These are phyloP conservation scores for Zeuzera pyrina DNA, from an alignment of 2,888 invertebrate genomes.

Conservation along the genomic window DNA sequence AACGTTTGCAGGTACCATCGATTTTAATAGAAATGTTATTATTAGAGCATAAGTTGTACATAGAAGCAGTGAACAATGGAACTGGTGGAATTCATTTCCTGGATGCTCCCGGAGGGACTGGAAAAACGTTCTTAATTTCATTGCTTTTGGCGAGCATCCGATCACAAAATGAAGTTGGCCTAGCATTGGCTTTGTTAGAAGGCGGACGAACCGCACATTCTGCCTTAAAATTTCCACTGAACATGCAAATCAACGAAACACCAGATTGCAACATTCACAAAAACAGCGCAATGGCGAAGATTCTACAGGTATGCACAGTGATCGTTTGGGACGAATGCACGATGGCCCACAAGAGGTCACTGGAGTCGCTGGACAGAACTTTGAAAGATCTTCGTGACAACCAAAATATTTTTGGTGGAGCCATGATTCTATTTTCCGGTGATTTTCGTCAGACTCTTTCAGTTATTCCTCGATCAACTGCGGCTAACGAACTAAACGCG, in stretches of 20 bases:
- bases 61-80: no score
- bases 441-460: no score
- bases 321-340: constrained; percentile 24
- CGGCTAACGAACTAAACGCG: constrained; percentile 22
- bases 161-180: no score
- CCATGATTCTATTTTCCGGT: constrained; percentile 22
- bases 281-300: constrained; percentile 17
- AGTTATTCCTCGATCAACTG: constrained; percentile 22
- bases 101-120: no score
- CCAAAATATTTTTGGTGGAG: constrained; percentile 19
- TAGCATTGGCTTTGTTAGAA: constrained; percentile 19
- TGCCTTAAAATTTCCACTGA: constrained; percentile 24
- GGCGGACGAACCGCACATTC: constrained; percentile 25
- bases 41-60: no score
- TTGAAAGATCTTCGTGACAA: constrained; percentile 21
- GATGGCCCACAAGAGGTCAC: constrained; percentile 20
- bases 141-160: no score
- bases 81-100: no score
- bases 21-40: no score
- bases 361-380: constrained; percentile 19
- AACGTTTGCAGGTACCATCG: no score
- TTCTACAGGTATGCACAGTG: constrained; percentile 15
- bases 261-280: constrained; percentile 20
- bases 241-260: constrained; percentile 20
- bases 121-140: no score